Conservation (phyloP, 2,797 vertebrate species). For the Malurus leucopterus region DNA sequence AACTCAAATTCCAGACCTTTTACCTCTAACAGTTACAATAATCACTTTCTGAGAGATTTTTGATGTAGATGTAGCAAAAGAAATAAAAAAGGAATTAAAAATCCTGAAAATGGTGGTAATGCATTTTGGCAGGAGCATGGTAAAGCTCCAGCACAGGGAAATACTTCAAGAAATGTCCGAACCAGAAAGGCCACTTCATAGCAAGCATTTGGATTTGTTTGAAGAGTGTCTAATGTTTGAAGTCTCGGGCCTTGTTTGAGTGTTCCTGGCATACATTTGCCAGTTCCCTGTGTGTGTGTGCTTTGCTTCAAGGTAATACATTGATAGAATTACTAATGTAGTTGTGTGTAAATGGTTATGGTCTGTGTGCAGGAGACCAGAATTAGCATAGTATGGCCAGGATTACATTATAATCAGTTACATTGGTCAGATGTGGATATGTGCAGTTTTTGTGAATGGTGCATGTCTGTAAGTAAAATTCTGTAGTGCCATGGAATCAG, state of each 20-base stretch:
- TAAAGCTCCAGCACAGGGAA: neutral
- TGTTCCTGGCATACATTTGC: neutral
- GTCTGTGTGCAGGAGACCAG: neutral
- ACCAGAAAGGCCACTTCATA: neutral
- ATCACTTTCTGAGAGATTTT: neutral
- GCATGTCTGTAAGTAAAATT: neutral
- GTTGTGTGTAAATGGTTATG: neutral
- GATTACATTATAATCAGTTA: neutral
- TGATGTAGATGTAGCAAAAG: neutral
- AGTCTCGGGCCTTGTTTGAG: neutral
- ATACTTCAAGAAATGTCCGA: neutral
- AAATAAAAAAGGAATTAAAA: neutral
- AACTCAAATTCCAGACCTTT: neutral
- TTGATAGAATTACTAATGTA: neutral
- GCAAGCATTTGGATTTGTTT: neutral
- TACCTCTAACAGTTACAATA: neutral
- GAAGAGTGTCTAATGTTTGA: neutral
- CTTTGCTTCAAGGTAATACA: neutral
- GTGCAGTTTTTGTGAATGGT: neutral
- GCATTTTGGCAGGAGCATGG: neutral
- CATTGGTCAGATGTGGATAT: neutral
- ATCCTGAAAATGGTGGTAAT: neutral
- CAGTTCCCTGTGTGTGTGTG: neutral
- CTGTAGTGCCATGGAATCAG: fast-evolving
- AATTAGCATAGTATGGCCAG: neutral